Base-by-base conservation (phyloP, 2,113 vertebrate genomes). In the Coracopsis vasa region DNA sequence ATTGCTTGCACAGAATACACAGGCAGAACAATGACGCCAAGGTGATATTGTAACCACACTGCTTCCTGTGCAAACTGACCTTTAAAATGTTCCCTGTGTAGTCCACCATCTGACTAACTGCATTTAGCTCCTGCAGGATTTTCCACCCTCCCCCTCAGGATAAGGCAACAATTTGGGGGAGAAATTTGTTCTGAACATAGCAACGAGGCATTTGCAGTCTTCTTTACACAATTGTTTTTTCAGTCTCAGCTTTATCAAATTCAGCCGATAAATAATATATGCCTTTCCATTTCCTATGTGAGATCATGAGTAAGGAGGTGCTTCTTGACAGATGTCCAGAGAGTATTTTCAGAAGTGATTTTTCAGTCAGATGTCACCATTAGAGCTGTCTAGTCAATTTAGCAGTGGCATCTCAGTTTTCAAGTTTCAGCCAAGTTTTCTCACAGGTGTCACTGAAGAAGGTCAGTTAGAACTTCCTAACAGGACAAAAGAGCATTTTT, bases 271-370 rank as follows among this genome's bases (percentile, higher is more conserved):
- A 92, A 95, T 94, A 94, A 91, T 82, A 45, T 84, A 79, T 85
- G 56, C n/a, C 58, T 94, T 95, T 28, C 66, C 70, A 65, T 95
- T 95, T 88, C 81, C 70, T 94, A 69, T 77, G 78, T 95, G 89
- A 96, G 92, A 93, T 70, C 84, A 87, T 82, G 88, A 95, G 67
- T 64, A 69, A 95, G 61, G 80, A 96, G 88, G 88, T 94, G 90
- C 80, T 94, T 84, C 86, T 78, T 92, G 92, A 97, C 69, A 80
- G 80, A 87, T 60, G 80, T 79, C 91, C 86, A 91, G 56, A n/a
- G 54, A 88, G 51, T 72, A 94, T 94, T 93, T 95, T 94, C 83
- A 93, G 66, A 92, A 95, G 86, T 56, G 56, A 85, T 91, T 94
- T 91, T 91, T 92, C 92, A 91, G 94, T 94, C 73, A 96, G 50